Evolutionary conservation across 2,888 invertebrate genomes (phyloP), one percentile per base, ranked within the genome.

Genomic region (Tanypteryx hageni): DNA sequence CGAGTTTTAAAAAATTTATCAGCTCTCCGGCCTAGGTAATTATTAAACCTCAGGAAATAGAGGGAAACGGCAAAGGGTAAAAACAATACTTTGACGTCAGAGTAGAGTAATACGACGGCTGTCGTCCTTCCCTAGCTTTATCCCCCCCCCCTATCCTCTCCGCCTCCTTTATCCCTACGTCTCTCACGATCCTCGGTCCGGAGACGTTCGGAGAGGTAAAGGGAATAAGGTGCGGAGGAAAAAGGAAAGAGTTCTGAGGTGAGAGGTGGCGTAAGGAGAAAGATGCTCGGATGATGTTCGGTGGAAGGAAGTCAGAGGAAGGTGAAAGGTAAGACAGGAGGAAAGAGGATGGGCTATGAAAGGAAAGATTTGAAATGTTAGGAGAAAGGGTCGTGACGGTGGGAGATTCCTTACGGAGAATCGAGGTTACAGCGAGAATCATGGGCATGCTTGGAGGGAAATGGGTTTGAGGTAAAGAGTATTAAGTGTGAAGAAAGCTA

Each of bases 21-120:
- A 9, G 44, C 82, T 44, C 82, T 31, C 31, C 82, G 31, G 31
- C 82, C 82, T 82, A 44, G 82, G 82, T 82, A 82, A 82, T 82
- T 82, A 82, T 82, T 82, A 82, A 82, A 82, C 44, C 82, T 82
- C 82, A 82, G 82, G 82, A 82, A 82, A 82, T 31, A 82, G 82
- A 44, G 82, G 31, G 31, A 82, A 82, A 13, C 44, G 82, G 31
- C 27, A 44, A 44, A 82, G 31, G 82, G 44, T 44, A 13, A 82
- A 44, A 27, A 31, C 31, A 31, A 14, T 82, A 13, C 13, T 14
- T 31, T 82, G 31, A 82, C 82, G 82, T 82, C 82, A 82, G 18
- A 82, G 82, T 13, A 44, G 8, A 64, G 11, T 31, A 14, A 3
- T 81, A 18, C 27, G 81, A 27, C 81, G 31, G 11, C 9, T 16